Conservation (phyloP, 2,797 vertebrate species). For the Thamnophis elegans region DNA sequence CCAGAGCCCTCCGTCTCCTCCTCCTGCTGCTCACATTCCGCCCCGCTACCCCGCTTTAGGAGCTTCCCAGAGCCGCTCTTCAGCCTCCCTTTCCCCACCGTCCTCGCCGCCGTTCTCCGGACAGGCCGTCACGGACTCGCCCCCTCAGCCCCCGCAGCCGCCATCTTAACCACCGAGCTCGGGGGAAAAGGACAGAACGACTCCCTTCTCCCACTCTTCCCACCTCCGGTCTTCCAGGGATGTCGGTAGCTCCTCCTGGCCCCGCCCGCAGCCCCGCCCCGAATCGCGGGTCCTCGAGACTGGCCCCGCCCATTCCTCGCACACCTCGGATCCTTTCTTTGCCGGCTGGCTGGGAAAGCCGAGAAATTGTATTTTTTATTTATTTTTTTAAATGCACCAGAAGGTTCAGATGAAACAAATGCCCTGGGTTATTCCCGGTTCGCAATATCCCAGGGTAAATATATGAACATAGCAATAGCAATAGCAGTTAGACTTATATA, state of each 20-base stretch:
- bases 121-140: slow-evolving; percentile 75
- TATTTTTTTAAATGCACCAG: background rate
- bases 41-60: slow-evolving; percentile 79
- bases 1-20: slow-evolving; percentile 58
- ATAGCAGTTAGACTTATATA: too few relatives aligned
- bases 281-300: accelerated
- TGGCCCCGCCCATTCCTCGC: accelerated
- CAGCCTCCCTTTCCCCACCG: slow-evolving; percentile 6
- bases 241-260: background rate
- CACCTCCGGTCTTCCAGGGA: slow-evolving; percentile 62
- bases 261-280: background rate
- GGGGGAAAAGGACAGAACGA: slow-evolving; percentile 68
- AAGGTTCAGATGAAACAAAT: background rate
- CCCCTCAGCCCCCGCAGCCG: slow-evolving; percentile 77
- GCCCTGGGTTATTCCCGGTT: background rate
- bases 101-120: slow-evolving; percentile 54
- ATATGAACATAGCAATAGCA: background rate
- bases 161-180: slow-evolving; percentile 97
- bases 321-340: too few relatives aligned
- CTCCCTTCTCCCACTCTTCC: slow-evolving; percentile 47
- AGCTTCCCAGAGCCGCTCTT: slow-evolving; percentile 24
- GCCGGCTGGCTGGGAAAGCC: background rate
- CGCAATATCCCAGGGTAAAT: background rate
- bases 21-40: slow-evolving; percentile 86
- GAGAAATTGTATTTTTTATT: too few relatives aligned